A percentile compares a stretch with the other conserved stretches of the same genome.
Conservation (phyloP, 2,113 vertebrate genomes). For the Cinclus mexicanus region DNA sequence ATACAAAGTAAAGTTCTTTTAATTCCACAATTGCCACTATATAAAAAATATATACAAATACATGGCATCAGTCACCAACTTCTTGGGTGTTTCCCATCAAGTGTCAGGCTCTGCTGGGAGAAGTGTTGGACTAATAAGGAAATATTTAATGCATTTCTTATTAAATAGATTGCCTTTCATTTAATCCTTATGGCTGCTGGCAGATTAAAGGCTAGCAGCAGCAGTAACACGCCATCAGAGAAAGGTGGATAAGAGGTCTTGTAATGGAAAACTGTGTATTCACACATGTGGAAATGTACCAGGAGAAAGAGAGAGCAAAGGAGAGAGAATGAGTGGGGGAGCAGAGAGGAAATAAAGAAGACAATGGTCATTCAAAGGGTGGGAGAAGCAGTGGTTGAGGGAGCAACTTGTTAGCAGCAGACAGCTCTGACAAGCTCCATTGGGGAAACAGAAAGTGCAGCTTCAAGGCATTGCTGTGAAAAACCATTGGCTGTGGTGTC, state of each 20-base stretch:
- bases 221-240: background rate
- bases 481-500: background rate
- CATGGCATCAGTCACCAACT: background rate
- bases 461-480: background rate
- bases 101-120: accelerated
- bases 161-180: background rate
- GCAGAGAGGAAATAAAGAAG: background rate
- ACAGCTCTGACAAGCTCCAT: background rate
- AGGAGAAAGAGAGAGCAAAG: background rate
- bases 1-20: background rate
- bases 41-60: background rate
- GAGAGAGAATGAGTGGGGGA: background rate
- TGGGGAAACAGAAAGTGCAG: background rate
- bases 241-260: background rate
- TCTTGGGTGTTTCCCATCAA: background rate
- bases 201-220: background rate
- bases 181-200: background rate
- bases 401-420: background rate
- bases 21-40: background rate
- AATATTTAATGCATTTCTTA: background rate
- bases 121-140: background rate
- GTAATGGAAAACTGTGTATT: background rate
- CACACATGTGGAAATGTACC: background rate
- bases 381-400: accelerated
- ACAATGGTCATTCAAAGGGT: background rate